Conservation (phyloP, 2,888 invertebrate genomes). For the Pyrochroa serraticornis region DNA sequence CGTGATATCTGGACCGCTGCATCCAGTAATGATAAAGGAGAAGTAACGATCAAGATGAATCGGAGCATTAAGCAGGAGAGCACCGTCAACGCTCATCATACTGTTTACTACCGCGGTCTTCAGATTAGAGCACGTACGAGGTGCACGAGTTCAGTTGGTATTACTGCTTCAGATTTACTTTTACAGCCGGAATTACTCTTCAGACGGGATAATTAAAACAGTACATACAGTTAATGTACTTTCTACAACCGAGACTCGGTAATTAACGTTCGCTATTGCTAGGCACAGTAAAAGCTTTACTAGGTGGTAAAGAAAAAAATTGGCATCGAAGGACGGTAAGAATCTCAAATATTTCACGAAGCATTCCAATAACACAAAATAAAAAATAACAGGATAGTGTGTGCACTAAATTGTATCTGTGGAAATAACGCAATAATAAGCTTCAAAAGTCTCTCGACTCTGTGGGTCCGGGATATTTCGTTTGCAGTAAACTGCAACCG, state of each 20-base stretch:
- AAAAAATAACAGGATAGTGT: too few relatives aligned
- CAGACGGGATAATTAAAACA: constrained; percentile 20
- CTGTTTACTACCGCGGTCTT: constrained; percentile 1
- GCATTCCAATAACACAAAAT: too few relatives aligned
- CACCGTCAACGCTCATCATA: not conserved
- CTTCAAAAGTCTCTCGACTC: too few relatives aligned
- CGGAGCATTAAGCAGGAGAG: not conserved
- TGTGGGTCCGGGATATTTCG: too few relatives aligned
- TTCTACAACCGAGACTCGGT: constrained; percentile 5
- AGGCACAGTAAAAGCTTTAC: too few relatives aligned
- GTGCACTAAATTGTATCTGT: too few relatives aligned
- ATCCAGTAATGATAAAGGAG: constrained; percentile 22
- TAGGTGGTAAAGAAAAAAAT: too few relatives aligned
- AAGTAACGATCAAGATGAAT: constrained; percentile 24
- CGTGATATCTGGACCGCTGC: constrained; percentile 6
- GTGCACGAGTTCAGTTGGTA: constrained; percentile 8
- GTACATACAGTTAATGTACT: constrained; percentile 15
- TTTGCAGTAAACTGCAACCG: too few relatives aligned
- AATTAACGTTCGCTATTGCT: too few relatives aligned
- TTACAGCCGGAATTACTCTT: constrained; percentile 8
- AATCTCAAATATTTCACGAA: too few relatives aligned
- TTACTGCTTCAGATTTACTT: constrained; percentile 12
- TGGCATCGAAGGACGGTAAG: too few relatives aligned
- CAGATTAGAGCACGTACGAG: constrained; percentile 16
- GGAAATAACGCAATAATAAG: too few relatives aligned